Base-by-base conservation (phyloP, 2,797 vertebrate species). In the Clamator glandarius region DNA sequence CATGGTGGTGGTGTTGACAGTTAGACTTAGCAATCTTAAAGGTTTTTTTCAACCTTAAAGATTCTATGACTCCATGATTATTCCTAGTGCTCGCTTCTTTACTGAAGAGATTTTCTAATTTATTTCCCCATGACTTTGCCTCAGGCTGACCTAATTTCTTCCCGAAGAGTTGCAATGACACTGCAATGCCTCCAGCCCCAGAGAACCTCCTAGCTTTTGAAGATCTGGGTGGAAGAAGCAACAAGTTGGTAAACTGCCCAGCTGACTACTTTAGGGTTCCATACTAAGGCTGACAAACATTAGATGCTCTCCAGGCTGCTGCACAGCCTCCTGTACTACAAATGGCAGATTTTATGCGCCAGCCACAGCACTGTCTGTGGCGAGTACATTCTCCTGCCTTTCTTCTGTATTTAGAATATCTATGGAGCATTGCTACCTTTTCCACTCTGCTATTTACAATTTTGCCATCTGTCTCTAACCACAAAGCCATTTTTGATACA, bases 391-490 rank as follows among this genome's bases (percentile, higher is more conserved):
- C 35, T 68, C 52, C 76, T 85, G 57, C 64, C 29, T 80, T 63
- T 31, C 78, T 73, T 63, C 74, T 84, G 20, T 29, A 58, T 64
- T 61, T 75, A 80, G 61, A 64, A 8, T 36, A 83, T 31, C 82
- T 54, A 2, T 39, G 26, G 66, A 95, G 24, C 25, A 29, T 85
- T 70, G 59, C 72, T 36, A 69, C 92, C 44, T 93, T 69, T 79
- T 29, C 84, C 67, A 52, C 84, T 82, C 59, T 36, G 69, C 66
- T 79, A 26, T 93, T 76, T n/a, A 69, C 70, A 52, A 19, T 89
- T 90, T 87, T 8, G 7, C 92, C 78, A 41, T 66, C 93, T 82
- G 84, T 74, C 55, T 96, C 70, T 20, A 50, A 50, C 28, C 54
- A 39, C n/a, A 44, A 73, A 88, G 59, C 39, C 35, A 3, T 58